Base-by-base conservation (phyloP, 92 coral and sea anemone species). In the Epizoanthus illoricatus region DNA sequence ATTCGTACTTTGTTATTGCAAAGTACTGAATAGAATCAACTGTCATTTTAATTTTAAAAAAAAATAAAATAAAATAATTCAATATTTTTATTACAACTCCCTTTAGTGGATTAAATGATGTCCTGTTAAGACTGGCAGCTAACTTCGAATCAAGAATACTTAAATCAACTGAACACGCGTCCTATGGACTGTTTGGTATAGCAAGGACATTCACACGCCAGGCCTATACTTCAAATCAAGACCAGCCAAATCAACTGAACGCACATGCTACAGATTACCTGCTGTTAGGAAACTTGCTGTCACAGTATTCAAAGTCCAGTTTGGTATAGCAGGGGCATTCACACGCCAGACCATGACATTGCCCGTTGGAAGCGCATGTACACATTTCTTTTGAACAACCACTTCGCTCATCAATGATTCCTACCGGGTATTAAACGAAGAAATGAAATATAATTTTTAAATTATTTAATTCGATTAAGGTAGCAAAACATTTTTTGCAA, bases 271-370 rank as follows among this genome's bases (percentile, higher is more conserved):
- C 33, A 28, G 92, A 69, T 28, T 28, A 28, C 33, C 33, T 28
- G 33, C 33, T 28, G 33, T 28, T 28, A 28, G 33, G 33, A 28
- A 72, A 89, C 36, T 86, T 84, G 60, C 69, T 86, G 28, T 80
- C 84, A 60, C 92, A 89, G 56, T 86, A 89, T 28, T 82, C 54
- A 18, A 86, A 89, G 15, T 66, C 68, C 40, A 88, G 83, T 3
- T 24, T 66, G 12, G 89, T 79, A 17, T 41, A 72, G 73, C 86
- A 88, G 6, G 92, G 93, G 63, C 93, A 90, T 56, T 82, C 78
- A 33, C 93, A 90, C 0, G 65, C 64, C 21, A 59, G 60, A 15
- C 47, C 86, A 16, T 52, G 74, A 66, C 90, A 87, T 21, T 67
- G 65, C 21, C 49, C 75, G 9, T 75, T 40, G 28, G 15, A 40